Evolutionary conservation across 1,140 invertebrate genomes (phyloP), one percentile per base, ranked within the genome.

Genomic region (Lepidotrigona ventralis): DNA sequence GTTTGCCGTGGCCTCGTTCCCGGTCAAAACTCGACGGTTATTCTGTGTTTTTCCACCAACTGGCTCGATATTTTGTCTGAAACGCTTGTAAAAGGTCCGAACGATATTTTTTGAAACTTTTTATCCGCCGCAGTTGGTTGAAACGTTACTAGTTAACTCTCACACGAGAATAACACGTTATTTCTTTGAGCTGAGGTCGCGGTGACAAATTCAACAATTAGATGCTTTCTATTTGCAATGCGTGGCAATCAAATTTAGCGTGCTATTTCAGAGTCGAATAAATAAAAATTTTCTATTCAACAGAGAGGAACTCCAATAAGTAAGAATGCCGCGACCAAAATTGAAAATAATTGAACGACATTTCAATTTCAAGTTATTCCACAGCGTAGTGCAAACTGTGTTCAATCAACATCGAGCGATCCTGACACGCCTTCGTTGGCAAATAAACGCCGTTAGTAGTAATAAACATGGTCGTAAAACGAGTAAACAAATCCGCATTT

Each of bases 21-120:
- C 26, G 71, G 71, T 60, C 60, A 81, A 81, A 81, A 75, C 17
- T n/a, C 58, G 5, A 46, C 26, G 53, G 46, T 17, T 66, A 74
- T 68, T 81, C 51, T 8, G 39, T 53, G 71, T 81, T 54, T 56
- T 54, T 33, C 29, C 58, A 46, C 19, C 23, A 4, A 69, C 17
- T 15, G 17, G 11, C 21, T 17, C 23, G 21, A 29, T 9, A 51
- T 3, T 17, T 26, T 51, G 9, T 33, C 26, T 4, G 3, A 33
- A 58, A 56, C 33, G 9, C 23, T 9, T 21, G 29, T n/a, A 23
- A 4, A 29, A 23, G 29, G 15, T 6, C 17, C 11, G 15, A 26
- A 26, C 15, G 11, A 26, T 23, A 3, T 46, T 39, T 70, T 70
- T n/a, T 8, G 9, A 17, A n/a, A 17, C 23, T 23, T 21, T 23